These are phyloP conservation scores for Acanthosepion pharaonis DNA, from an alignment of 2,888 invertebrate species.

Conservation along the genomic window DNA sequence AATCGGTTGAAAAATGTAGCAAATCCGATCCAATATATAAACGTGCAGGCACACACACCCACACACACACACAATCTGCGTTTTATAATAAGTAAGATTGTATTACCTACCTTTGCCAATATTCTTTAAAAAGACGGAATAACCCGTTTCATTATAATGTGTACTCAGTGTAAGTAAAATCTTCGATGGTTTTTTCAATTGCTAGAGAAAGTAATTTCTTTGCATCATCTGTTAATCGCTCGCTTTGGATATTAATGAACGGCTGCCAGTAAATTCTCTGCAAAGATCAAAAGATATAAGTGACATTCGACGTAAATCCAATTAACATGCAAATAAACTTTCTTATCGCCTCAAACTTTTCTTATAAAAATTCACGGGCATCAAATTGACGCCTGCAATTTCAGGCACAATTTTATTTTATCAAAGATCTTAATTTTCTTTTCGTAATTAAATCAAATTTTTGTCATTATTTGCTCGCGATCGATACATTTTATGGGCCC, in stretches of 20 bases:
- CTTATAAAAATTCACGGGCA: not conserved
- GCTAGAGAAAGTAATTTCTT: not conserved
- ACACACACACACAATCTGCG: no score
- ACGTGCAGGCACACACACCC: no score
- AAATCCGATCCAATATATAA: no score
- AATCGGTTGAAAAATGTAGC: no score
- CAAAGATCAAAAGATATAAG: not conserved
- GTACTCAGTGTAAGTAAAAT: not conserved
- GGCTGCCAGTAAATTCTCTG: not conserved
- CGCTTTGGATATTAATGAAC: not conserved
- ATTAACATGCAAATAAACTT: not conserved
- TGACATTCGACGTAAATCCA: not conserved
- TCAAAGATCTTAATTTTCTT: not conserved
- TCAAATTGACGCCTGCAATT: not conserved
- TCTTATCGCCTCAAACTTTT: not conserved
- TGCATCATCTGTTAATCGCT: not conserved
- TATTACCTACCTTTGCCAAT: no score
- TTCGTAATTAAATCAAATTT: not conserved
- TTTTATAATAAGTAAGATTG: no score
- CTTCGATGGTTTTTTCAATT: not conserved
- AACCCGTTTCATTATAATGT: not conserved
- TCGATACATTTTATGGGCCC: not conserved
- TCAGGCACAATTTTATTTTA: not conserved
- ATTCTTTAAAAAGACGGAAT: no score
- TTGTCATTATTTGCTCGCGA: not conserved